Base-by-base conservation (phyloP, 1,140 invertebrate genomes). In the Drosophila parvula region DNA sequence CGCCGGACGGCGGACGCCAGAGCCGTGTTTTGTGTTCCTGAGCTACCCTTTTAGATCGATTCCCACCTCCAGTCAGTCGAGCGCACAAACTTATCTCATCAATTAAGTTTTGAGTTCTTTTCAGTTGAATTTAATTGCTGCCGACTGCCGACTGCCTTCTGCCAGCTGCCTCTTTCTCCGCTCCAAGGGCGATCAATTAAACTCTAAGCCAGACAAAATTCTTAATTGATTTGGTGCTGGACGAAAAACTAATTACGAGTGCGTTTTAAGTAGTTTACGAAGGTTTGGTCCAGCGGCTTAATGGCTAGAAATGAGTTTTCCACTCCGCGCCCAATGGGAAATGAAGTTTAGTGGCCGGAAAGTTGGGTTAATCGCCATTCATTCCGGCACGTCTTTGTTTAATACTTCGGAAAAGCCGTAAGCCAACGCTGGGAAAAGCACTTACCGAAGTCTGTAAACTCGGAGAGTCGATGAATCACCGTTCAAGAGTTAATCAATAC, bases 221-320 rank as follows among this genome's bases (percentile, higher is more conserved):
- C 77, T 68, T 79, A 86, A 86, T 86, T 86, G 83, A 86, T 86
- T 88, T 81, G 77, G 74, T 60, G 79, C 65, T 78, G 48, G 62
- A 59, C 53, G 36, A 74, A 65, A 78, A 78, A 85, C 57, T 76
- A 79, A 82, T 79, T 82, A 82, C 65, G 74, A 79, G 58, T 71
- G 70, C 70, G 61, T 70, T 74, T 67, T 69, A 78, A 78, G 55
- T 63, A 73, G 47, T 77, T 71, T 61, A 63, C 64, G 44, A 56
- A 79, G 58, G 56, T 61, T 74, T 67, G 53, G 60, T 58, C 71
- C 71, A 75, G 60, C 57, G 28, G 61, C 43, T 53, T 75, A 65
- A 65, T 57, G 45, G 53, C 45, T 44, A 45, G 50, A 40, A 63
- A 51, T 70, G 50, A 53, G 68, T 56, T 70, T 70, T 68, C 34